Base-by-base conservation (phyloP, 2,113 vertebrate species). In the Pseudopodoces humilis region DNA sequence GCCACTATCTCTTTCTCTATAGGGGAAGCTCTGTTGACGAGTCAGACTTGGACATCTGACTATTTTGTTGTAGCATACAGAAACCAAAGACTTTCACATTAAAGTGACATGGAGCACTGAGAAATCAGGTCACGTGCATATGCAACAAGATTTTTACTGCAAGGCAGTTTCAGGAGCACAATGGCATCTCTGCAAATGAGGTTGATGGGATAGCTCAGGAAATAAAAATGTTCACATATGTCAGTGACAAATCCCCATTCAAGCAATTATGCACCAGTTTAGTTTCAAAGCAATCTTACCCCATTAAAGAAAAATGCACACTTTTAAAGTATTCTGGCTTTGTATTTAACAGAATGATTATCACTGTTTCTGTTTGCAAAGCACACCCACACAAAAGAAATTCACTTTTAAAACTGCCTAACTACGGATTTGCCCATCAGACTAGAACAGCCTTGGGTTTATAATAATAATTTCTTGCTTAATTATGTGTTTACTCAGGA, bases 331-430 rank as follows among this genome's bases (percentile, higher is more conserved):
- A 56, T 64, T 93, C 85, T 71, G 60, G 63, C 41, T 95, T 88
- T 93, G 79, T 95, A 88, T 90, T 96, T 94, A 95, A 91, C 78
- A 90, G 92, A 94, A 82, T 85, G 46, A 94, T 96, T 92, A 91
- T 81, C 79, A 70, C 71, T 6, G 0, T 83, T 91, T 81, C 63
- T 83, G 46, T 93, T 90, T 94, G 93, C 90, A 90, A 94, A 90
- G 88, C 68, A 86, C 64, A 82, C 64, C 59, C 70, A 91, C 87
- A 76, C 53, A 91, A 82, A 92, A 71, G 63, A 95, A 95, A 92
- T 90, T 50, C 35, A 76, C 79, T 95, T 90, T 88, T 75, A 86
- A 92, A 96, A 74, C 75, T 88, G 85, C 50, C 79, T 88, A 77
- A 68, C 63, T 65, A 83, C 87, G 94, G 71, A 90, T 90, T 83